Evolutionary conservation across 2,113 vertebrate genomes (phyloP).

Genomic region (Oryzias woworae): DNA sequence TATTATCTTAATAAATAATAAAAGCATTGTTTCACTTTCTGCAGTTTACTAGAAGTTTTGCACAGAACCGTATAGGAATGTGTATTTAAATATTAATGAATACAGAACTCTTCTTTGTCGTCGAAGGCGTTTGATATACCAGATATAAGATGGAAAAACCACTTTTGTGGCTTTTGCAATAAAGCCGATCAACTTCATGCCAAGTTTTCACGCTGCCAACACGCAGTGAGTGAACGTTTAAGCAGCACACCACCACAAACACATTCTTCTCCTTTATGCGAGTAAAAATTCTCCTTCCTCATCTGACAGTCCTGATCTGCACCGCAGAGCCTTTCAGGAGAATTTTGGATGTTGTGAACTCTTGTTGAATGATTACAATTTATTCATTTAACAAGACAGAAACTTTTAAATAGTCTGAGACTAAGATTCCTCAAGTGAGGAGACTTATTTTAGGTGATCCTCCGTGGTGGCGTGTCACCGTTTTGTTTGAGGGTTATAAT

Average conservation of each 20-base stretch:
- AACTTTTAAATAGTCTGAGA: slow-evolving; percentile 13
- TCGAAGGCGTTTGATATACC: slow-evolving; percentile 4
- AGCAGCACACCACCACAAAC: not conserved
- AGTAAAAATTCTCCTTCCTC: slow-evolving; percentile 17
- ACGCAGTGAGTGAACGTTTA: slow-evolving; percentile 17
- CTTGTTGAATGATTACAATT: slow-evolving; percentile 10
- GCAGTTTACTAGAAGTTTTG: not conserved
- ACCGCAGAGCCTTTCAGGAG: slow-evolving; percentile 22
- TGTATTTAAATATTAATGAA: slow-evolving; percentile 8
- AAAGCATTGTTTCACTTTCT: not conserved
- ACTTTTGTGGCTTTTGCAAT: not conserved
- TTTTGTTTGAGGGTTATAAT: slow-evolving; percentile 42
- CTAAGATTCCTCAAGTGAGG: slow-evolving; percentile 17
- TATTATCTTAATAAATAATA: not conserved
- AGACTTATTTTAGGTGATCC: slow-evolving; percentile 20
- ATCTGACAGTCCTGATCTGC: slow-evolving; percentile 25
- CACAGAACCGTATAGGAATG: not conserved
- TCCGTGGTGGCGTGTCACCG: slow-evolving; percentile 21
- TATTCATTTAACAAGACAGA: slow-evolving; percentile 31
- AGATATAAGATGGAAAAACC: not conserved
- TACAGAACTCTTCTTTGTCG: not conserved
- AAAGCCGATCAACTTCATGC: not conserved
- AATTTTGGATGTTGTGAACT: slow-evolving; percentile 25
- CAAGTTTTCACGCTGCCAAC: slow-evolving; percentile 3
- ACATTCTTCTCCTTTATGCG: slow-evolving; percentile 13